Conservation (phyloP, 2,113 vertebrate species). For the Chlamydotis undulata region DNA sequence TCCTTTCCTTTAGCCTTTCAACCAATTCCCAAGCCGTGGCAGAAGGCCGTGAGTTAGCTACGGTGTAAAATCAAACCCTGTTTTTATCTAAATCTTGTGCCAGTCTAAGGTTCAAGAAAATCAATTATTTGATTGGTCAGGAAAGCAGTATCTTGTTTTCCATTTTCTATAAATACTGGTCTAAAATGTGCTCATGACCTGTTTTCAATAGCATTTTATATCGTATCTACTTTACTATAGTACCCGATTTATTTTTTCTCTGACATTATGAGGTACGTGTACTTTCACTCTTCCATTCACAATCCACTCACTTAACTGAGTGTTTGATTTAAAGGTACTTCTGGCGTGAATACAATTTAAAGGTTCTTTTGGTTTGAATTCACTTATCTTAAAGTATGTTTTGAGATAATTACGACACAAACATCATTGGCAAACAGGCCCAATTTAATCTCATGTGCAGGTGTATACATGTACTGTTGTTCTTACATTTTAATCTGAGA, state of each 20-base stretch:
- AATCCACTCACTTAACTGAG: neutral
- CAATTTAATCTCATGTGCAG: neutral
- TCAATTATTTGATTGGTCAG: neutral
- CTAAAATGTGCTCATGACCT: neutral
- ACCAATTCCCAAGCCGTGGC: neutral
- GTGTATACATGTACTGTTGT: neutral
- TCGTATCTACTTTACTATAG: neutral
- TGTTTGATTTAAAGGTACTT: neutral
- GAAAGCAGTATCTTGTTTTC: neutral
- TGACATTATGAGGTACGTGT: neutral
- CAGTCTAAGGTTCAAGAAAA: neutral
- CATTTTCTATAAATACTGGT: neutral
- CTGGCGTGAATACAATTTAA: neutral
- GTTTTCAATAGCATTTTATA: neutral
- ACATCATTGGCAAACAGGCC: neutral
- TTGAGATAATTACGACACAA: neutral
- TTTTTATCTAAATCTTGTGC: neutral
- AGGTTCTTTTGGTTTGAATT: neutral
- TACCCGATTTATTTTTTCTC: neutral
- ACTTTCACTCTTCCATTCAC: neutral
- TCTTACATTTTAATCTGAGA: neutral
- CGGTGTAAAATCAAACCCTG: neutral
- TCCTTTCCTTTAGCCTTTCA: neutral
- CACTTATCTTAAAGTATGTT: neutral
- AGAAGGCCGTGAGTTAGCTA: neutral